Percentiles rank a stretch among this genome's conserved stretches.
Conservation (phyloP, 2,888 invertebrate species). For the Diadromus collaris region DNA sequence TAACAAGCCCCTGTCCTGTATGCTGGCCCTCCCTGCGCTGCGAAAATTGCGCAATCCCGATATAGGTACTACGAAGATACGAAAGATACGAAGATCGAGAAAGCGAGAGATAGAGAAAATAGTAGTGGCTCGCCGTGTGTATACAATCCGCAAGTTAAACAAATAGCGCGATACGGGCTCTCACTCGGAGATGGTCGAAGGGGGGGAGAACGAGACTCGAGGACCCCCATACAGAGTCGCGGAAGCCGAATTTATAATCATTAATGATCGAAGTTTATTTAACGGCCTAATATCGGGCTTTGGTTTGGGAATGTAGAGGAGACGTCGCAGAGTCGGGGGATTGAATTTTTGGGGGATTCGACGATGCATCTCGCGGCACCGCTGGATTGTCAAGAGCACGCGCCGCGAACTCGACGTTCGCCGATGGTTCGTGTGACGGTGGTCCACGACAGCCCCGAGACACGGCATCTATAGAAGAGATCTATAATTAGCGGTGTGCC, state of each 20-base stretch:
- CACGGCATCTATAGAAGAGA: conserved; percentile 62
- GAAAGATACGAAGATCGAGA: neutral
- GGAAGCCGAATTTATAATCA: too few species aligned
- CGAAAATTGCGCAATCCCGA: neutral
- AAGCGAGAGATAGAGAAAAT: neutral
- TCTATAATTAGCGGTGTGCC: conserved; percentile 59
- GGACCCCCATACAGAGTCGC: too few species aligned
- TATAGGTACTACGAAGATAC: too few species aligned
- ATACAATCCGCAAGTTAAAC: conserved; percentile 10
- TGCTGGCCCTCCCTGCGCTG: neutral
- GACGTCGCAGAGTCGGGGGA: neutral
- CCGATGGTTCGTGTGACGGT: conserved; percentile 45
- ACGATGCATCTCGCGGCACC: neutral
- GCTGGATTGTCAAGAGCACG: conserved; percentile 19
- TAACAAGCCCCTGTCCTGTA: neutral
- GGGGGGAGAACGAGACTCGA: too few species aligned
- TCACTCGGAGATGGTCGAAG: neutral
- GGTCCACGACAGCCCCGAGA: conserved; percentile 28
- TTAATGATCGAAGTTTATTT: neutral
- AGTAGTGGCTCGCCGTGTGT: neutral
- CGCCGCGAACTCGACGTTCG: conserved; percentile 61
- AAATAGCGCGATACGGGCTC: neutral
- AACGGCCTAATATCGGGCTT: neutral
- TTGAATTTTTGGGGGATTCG: neutral
- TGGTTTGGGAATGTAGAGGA: too few species aligned